phyloP scores from a whole-genome alignment of 1,140 invertebrate species.

The Leptonema lineaticorne region DNA sequence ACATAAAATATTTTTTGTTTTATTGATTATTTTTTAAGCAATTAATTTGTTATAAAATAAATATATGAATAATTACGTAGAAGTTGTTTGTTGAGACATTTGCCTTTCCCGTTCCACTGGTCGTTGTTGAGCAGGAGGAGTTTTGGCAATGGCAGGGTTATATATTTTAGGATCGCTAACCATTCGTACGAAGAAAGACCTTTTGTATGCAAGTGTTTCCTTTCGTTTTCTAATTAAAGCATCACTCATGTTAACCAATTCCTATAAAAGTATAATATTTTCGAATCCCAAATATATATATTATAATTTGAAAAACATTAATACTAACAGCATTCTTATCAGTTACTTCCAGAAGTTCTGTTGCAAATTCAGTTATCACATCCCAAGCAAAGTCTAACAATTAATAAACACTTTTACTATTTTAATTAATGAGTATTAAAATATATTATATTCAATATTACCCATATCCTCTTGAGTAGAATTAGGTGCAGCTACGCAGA shows the following conservation, averaged over 20 bases:
- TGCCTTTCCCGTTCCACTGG: slow-evolving; percentile 48
- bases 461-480: slow-evolving; percentile 86
- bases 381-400: slow-evolving; percentile 86
- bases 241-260: slow-evolving; percentile 49
- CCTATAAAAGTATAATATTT: slow-evolving; percentile 19
- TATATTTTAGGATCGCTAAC: slow-evolving; percentile 95
- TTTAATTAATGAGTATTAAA: not conserved
- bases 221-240: slow-evolving; percentile 49
- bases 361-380: slow-evolving; percentile 81
- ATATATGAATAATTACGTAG: slow-evolving; percentile 10
- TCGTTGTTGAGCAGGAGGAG: slow-evolving; percentile 57
- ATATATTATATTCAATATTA: slow-evolving; percentile 49
- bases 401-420: not conserved
- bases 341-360: slow-evolving; percentile 72
- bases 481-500: slow-evolving; percentile 92
- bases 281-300: too few species aligned
- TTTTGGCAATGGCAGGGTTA: slow-evolving; percentile 81
- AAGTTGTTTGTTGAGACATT: slow-evolving; percentile 9
- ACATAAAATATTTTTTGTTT: not conserved
- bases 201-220: slow-evolving; percentile 81
- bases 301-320: too few species aligned
- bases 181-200: slow-evolving; percentile 96
- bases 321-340: slow-evolving; percentile 59
- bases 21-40: not conserved
- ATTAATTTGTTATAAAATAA: not conserved